A percentile compares a stretch with the other conserved stretches of the same genome.
These are phyloP conservation scores for Perizoma flavofasciatum DNA, from an alignment of 2,888 invertebrate genomes.

Conservation along the genomic window DNA sequence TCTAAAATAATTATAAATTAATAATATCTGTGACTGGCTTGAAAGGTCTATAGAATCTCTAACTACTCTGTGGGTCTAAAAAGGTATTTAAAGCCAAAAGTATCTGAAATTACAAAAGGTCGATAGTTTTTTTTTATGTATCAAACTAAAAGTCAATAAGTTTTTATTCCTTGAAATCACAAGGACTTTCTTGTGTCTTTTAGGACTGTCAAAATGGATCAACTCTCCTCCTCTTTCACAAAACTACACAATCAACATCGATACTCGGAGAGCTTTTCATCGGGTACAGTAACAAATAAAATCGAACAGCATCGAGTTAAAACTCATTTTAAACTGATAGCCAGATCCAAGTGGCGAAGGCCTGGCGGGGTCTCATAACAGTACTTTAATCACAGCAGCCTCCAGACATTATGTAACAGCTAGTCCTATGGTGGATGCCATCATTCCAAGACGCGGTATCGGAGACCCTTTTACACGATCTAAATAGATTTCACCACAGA, in stretches of 20 bases:
- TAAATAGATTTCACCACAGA: conserved; percentile 19
- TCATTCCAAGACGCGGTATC: conserved; percentile 60
- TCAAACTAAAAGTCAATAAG: no score
- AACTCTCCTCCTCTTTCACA: neutral
- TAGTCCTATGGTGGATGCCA: conserved; percentile 72
- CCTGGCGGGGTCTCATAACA: conserved; percentile 77
- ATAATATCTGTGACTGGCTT: no score
- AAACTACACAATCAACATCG: conserved; percentile 1
- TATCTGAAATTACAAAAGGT: no score
- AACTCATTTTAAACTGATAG: conserved; percentile 1
- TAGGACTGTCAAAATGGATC: no score
- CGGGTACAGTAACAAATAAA: neutral
- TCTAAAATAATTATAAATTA: no score
- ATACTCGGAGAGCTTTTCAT: conserved; percentile 2
- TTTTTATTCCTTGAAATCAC: no score
- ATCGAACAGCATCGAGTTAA: conserved; percentile 1
- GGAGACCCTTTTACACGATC: conserved; percentile 43
- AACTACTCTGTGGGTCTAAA: no score
- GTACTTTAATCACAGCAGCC: conserved; percentile 73
- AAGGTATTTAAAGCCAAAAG: no score
- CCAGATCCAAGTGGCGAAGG: conserved; percentile 2
- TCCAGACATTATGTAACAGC: conserved; percentile 75
- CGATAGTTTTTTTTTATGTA: no score
- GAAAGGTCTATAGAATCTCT: no score
- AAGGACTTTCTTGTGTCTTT: no score